Base-by-base conservation (phyloP, 2,113 vertebrate species). In the Puntigrus tetrazona region DNA sequence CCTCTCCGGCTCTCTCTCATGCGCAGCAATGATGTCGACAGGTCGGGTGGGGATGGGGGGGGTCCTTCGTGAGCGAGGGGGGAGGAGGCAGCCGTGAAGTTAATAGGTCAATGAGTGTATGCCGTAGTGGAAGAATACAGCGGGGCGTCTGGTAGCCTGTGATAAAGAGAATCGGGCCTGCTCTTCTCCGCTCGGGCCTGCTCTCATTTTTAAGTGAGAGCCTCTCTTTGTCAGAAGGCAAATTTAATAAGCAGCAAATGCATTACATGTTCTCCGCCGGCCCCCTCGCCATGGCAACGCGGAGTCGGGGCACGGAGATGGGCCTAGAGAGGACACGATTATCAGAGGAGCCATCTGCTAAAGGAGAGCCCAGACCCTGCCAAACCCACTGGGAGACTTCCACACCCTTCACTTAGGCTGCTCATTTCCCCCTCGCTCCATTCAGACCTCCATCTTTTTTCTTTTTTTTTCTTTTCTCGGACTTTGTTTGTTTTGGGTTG, bases 341-440 rank as follows among this genome's bases (percentile, higher is more conserved):
- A 98, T 98, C 96, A 96, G 94, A 90, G 90, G 93, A 95, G 95
- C 96, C 97, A 97, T 97, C 97, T 99, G 96, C 95, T 96, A 93
- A 86, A 92, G 93, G 93, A 94, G 93, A 95, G 94, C 92, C 92
- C 94, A 94, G 93, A 95, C 92, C 93, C 94, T 93, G 94, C 95
- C 95, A 92, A 92, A 93, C 93, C 93, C 91, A 91, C 91, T 91
- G 90, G 90, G 52, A 74, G 88, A 92, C 90, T 88, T 52, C 78
- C 91, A 92, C 83, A 38, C 59, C n/a, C 65, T 65, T 31, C 72
- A 38, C 55, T 69, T 45, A 41, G 47, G 45, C 69, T 73, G 36
- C 57, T 86, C 57, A 13, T 67, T 80, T 65, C 45, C 82, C 76
- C 45, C 57, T 25, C 22, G n/a, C 43, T 75, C 38, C 4, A 65